A percentile compares a stretch with the other conserved stretches of the same genome.
These are phyloP conservation scores for Mugil cephalus DNA, from an alignment of 2,113 vertebrate genomes.

Conservation along the genomic window DNA sequence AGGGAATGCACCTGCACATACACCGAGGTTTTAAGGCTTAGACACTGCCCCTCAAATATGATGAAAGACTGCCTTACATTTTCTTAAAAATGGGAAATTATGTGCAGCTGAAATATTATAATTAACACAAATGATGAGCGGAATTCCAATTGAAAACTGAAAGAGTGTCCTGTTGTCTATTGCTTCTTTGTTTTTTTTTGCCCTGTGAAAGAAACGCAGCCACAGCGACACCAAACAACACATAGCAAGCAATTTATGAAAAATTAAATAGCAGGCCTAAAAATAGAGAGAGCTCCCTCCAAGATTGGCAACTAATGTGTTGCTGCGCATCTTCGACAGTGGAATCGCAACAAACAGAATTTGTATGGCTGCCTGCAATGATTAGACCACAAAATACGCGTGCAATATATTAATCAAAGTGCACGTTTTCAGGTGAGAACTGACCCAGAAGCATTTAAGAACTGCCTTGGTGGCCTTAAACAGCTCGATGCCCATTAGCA, in stretches of 20 bases:
- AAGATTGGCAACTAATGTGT: constrained; percentile 43
- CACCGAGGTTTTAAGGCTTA: not conserved
- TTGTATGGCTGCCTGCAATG: constrained; percentile 6
- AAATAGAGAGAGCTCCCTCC: constrained; percentile 45
- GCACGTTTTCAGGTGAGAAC: not conserved
- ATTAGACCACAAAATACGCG: not conserved
- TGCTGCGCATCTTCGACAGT: constrained; percentile 26
- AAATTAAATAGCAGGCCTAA: constrained; percentile 63
- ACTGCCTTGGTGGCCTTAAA: not conserved
- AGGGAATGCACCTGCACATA: not conserved
- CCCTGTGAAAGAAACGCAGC: constrained; percentile 4
- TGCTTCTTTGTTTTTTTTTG: not conserved
- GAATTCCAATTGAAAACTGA: no score
- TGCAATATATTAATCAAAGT: not conserved
- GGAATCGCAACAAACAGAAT: constrained; percentile 39
- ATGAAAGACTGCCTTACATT: not conserved
- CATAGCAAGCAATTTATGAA: constrained; percentile 61
- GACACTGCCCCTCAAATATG: not conserved
- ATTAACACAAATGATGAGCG: not conserved
- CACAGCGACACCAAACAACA: constrained; percentile 28
- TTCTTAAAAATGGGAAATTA: no score
- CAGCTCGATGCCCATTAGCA: not conserved
- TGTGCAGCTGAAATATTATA: no score
- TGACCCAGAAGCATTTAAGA: not conserved
- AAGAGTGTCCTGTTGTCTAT: not conserved